A percentile compares a stretch with the other conserved stretches of the same genome.
These are phyloP conservation scores for Columba guinea DNA, from an alignment of 2,797 vertebrate genomes.

Conservation along the genomic window DNA sequence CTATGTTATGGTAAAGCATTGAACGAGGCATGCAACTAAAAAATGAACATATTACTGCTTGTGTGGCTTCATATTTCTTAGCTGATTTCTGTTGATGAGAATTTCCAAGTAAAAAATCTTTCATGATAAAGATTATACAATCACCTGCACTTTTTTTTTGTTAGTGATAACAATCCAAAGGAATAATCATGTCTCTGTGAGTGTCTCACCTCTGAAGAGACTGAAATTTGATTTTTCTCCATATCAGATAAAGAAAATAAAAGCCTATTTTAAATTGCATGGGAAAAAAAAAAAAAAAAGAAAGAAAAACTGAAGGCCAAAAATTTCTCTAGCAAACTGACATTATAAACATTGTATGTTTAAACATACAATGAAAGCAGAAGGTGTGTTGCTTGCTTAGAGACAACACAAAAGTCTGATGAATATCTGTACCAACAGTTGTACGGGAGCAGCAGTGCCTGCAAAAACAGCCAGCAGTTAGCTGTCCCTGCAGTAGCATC, in stretches of 20 bases:
- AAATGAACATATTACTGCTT: neutral
- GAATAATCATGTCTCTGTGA: neutral
- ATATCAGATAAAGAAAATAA: neutral
- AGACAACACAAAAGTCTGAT: neutral
- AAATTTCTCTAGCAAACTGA: neutral
- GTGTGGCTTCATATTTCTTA: neutral
- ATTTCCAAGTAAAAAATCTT: neutral
- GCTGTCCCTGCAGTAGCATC: neutral
- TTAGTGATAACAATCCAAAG: neutral
- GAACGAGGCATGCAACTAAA: neutral
- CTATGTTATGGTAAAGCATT: neutral
- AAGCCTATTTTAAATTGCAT: neutral
- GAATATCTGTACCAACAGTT: neutral
- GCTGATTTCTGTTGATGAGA: neutral
- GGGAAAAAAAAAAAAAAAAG: neutral
- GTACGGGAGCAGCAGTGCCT: accelerated
- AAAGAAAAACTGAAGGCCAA: neutral
- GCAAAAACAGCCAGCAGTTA: neutral
- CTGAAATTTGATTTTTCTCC: neutral
- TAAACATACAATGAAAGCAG: neutral
- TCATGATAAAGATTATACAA: neutral
- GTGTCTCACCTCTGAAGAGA: neutral
- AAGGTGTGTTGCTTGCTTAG: neutral
- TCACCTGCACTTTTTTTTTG: neutral
- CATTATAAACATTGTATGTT: neutral